Base-by-base conservation (phyloP, 1,140 invertebrate genomes). In the Papilio polytes region DNA sequence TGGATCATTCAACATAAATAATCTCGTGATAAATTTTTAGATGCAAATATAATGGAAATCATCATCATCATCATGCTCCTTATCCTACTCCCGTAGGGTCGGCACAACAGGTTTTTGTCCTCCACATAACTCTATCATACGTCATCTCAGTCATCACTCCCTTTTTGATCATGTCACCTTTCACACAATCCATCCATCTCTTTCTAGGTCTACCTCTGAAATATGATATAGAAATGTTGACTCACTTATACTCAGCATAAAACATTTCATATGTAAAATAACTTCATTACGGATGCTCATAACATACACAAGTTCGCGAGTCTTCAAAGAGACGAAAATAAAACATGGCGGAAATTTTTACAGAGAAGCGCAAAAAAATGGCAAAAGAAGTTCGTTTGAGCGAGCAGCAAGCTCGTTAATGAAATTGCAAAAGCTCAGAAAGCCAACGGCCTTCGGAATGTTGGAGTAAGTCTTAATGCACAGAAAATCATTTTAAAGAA, bases 381-480 rank as follows among this genome's bases (percentile, higher is more conserved):
- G 12, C 3, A 66, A 66, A 66, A 66, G 22, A 31, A 66, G 63
- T 66, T 66, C 63, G 22, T 66, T 66, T 66, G 63, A 66, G 63
- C 63, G 63, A 26, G 22, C 13, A 26, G 22, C 63, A 31, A 66
- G 63, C 63, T 66, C 26, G 63, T 66, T 66, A 66, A 66, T 66
- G 63, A 66, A 31, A 66, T 66, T 66, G 12, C 63, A 66, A 66
- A 66, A 66, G 12, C 22, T 66, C 63, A 66, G 12, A 26, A 63
- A 63, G 20, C 63, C 63, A 13, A 31, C 63, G 12, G 2, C 63
- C 63, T 31, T 66, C 63, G 12, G 2, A 31, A 66, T 31, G 63
- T 66, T 2, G 26, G n/a, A 18, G 56, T 59, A 59, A 59, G 63
- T 13, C 3, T 66, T 10, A 66, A 26, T 13, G 12, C 59, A 63